phyloP scores from a whole-genome alignment of 2,113 vertebrate species.

The Gobiocypris rarus region DNA sequence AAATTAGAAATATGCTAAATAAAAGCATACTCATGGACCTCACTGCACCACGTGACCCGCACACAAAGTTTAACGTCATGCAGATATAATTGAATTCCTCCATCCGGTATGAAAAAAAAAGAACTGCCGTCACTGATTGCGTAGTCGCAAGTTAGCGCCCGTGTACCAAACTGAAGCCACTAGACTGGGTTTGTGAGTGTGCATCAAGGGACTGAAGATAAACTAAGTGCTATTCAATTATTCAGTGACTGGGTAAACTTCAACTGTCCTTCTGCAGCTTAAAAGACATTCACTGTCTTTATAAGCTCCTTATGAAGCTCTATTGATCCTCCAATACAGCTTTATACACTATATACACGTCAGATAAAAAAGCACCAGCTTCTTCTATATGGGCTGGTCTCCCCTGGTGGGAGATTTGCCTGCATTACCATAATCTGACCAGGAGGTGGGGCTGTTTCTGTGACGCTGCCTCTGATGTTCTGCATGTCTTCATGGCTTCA shows the following conservation, averaged over 20 bases:
- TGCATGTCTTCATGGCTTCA: slow-evolving; percentile 35
- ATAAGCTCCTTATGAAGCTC: slow-evolving; percentile 20
- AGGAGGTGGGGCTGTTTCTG: slow-evolving; percentile 50
- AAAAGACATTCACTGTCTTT: slow-evolving; percentile 41
- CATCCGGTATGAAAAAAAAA: neutral
- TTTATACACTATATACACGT: neutral
- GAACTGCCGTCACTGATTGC: neutral
- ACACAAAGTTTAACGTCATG: neutral
- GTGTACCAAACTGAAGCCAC: neutral
- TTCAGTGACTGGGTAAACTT: slow-evolving; percentile 54
- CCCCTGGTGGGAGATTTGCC: slow-evolving; percentile 8
- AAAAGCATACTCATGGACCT: neutral
- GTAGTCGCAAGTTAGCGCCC: neutral
- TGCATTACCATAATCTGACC: slow-evolving; percentile 43
- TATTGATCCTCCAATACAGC: neutral
- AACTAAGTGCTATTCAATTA: slow-evolving; percentile 55
- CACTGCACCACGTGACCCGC: neutral
- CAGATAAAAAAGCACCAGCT: neutral
- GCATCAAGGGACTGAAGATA: slow-evolving; percentile 26
- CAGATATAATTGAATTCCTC: neutral
- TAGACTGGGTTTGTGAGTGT: neutral
- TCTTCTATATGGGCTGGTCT: neutral
- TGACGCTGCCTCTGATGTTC: slow-evolving; percentile 1
- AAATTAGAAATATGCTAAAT: neutral
- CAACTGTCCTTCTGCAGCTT: slow-evolving; percentile 40